These are phyloP conservation scores for Melipona beecheii DNA, from an alignment of 2,888 invertebrate species.

Conservation along the genomic window DNA sequence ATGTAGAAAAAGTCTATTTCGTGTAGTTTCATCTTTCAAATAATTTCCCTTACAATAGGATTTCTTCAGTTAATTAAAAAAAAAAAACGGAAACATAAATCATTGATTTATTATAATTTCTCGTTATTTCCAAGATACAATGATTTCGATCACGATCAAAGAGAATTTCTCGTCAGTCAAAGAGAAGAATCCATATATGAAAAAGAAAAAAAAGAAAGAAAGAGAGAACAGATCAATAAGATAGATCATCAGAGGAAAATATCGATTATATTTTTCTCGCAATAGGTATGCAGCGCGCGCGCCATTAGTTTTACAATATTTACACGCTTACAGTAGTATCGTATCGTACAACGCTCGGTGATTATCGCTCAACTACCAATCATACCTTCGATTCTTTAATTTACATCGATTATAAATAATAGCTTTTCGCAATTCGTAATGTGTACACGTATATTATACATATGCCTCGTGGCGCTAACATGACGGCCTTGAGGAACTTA, in stretches of 20 bases:
- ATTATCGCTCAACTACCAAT: conserved; percentile 48
- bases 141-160: background rate
- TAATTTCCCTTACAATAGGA: background rate
- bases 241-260: conserved; percentile 78
- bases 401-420: conserved; percentile 77
- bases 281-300: conserved; percentile 70
- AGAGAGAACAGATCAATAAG: conserved; percentile 29
- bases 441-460: conserved; percentile 66
- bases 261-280: conserved; percentile 79
- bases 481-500: conserved; percentile 22
- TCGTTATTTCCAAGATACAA: conserved; percentile 7
- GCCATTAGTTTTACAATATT: conserved; percentile 80
- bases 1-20: background rate
- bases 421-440: conserved; percentile 29
- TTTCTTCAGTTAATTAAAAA: background rate
- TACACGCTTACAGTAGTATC: conserved; percentile 72
- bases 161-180: background rate
- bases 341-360: conserved; percentile 56
- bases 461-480: conserved; percentile 30
- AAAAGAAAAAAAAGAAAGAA: background rate
- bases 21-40: background rate
- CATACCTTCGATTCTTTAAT: conserved; percentile 59
- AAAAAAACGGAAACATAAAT: background rate
- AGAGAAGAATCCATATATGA: background rate
- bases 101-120: conserved; percentile 36